Conservation (phyloP, 2,113 vertebrate species). For the Neopipo cinnamomea region DNA sequence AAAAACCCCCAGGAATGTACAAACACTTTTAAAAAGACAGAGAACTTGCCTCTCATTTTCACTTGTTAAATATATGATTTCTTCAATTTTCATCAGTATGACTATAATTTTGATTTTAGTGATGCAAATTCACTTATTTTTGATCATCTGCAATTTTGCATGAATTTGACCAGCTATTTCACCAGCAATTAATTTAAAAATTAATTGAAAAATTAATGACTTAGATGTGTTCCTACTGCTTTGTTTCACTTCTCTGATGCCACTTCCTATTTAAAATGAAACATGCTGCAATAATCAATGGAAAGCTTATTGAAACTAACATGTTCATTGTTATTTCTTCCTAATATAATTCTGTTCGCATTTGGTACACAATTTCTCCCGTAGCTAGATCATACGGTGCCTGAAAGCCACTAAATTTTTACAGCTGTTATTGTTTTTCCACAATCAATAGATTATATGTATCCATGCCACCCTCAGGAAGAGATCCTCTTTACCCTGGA, state of each 20-base stretch:
- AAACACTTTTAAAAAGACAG: neutral
- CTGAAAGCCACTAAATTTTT: neutral
- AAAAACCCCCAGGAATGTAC: neutral
- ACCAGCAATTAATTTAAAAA: neutral
- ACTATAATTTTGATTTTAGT: neutral
- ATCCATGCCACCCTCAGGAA: neutral
- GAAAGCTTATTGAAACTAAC: neutral
- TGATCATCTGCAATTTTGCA: neutral
- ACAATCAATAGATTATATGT: neutral
- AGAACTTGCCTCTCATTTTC: conserved; percentile 18
- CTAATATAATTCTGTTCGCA: neutral
- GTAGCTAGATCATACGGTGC: neutral
- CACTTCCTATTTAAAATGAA: conserved; percentile 29
- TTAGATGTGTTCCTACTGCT: neutral
- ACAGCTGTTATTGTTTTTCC: neutral
- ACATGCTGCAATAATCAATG: neutral
- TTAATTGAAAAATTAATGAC: neutral
- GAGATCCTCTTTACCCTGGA: neutral
- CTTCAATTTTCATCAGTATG: neutral
- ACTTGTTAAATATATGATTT: neutral
- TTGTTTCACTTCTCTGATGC: neutral
- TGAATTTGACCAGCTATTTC: conserved; percentile 14
- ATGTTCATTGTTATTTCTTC: neutral
- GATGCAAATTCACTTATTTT: conserved; percentile 16
- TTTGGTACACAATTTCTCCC: neutral